phyloP scores from a whole-genome alignment of 2,113 vertebrate species.

The Pampusana beccarii region DNA sequence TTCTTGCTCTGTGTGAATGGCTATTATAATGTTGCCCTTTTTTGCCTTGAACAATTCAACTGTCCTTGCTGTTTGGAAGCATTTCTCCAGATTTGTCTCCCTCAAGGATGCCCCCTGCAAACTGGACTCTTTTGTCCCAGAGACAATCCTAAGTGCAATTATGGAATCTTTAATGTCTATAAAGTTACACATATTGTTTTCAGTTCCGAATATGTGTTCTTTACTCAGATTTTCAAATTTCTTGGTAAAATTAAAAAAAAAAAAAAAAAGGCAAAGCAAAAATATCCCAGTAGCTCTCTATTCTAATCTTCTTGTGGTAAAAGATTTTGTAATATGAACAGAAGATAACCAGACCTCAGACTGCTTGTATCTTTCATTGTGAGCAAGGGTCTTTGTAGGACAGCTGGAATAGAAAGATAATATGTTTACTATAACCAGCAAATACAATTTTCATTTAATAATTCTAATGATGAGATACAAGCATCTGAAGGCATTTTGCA shows the following conservation, averaged over 20 bases:
- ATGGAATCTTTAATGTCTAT: neutral
- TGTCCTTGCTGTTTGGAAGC: neutral
- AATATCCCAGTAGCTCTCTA: neutral
- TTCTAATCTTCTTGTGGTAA: neutral
- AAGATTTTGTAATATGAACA: neutral
- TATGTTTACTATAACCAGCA: neutral
- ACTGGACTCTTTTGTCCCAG: neutral
- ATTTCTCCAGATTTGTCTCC: conserved; percentile 11
- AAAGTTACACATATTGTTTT: neutral
- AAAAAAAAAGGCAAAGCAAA: neutral
- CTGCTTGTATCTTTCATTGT: neutral
- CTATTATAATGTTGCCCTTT: neutral
- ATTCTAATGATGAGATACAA: neutral
- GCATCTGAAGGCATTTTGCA: neutral
- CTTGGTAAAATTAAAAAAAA: neutral
- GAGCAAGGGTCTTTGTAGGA: neutral
- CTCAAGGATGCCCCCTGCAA: neutral
- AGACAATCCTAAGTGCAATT: neutral
- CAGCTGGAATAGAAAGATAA: neutral
- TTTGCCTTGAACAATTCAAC: neutral
- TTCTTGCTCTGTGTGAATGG: neutral
- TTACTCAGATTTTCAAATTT: neutral
- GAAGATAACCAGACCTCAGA: neutral
- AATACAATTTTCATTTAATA: neutral
- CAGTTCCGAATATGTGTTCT: neutral